These are phyloP conservation scores for Tholera decimalis DNA, from an alignment of 2,888 invertebrate species.

Conservation along the genomic window DNA sequence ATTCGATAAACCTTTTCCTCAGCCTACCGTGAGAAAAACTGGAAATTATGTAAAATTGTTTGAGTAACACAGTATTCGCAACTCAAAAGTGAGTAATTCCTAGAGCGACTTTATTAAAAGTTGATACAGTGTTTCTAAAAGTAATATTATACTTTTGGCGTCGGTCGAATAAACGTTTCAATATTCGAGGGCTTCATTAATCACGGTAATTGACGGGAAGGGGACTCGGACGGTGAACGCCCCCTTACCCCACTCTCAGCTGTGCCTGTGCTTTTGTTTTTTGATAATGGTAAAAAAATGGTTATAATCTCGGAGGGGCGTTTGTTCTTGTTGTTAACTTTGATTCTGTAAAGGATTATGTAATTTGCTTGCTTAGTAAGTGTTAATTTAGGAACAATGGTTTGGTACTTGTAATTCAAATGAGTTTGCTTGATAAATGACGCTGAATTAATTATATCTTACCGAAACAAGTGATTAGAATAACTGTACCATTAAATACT, in stretches of 20 bases:
- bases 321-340: slow-evolving; percentile 59
- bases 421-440: slow-evolving; percentile 38
- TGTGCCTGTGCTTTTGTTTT: slow-evolving; percentile 74
- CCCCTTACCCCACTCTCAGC: slow-evolving; percentile 70
- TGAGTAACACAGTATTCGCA: slow-evolving; percentile 44
- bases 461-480: no score
- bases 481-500: not conserved
- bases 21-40: slow-evolving; percentile 13
- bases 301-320: slow-evolving; percentile 55
- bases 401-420: slow-evolving; percentile 39
- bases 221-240: slow-evolving; percentile 80
- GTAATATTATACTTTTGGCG: slow-evolving; percentile 87
- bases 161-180: slow-evolving; percentile 89
- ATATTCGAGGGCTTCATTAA: slow-evolving; percentile 89
- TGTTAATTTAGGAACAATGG: slow-evolving; percentile 47
- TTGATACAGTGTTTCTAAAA: slow-evolving; percentile 80
- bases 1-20: slow-evolving; percentile 13
- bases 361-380: slow-evolving; percentile 46
- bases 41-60: slow-evolving; percentile 33
- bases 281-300: slow-evolving; percentile 75
- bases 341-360: slow-evolving; percentile 57
- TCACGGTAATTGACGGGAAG: slow-evolving; percentile 90
- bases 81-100: slow-evolving; percentile 54
- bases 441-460: not conserved
- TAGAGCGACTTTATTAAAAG: slow-evolving; percentile 82